These are phyloP conservation scores for Cacoxenus indagator DNA, from an alignment of 2,888 invertebrate species.

Conservation along the genomic window DNA sequence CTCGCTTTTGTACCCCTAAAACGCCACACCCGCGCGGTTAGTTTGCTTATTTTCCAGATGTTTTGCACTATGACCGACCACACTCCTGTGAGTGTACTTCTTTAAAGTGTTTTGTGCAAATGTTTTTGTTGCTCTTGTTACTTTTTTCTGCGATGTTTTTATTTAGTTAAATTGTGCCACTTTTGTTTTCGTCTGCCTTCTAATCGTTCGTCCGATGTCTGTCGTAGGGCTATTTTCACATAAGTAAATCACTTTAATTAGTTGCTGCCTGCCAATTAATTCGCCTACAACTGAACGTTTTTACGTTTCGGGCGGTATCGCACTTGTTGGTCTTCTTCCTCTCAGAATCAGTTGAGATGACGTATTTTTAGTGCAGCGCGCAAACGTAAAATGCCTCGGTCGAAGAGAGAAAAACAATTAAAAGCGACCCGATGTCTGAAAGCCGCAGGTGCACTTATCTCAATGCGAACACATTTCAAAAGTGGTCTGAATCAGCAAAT, in stretches of 20 bases:
- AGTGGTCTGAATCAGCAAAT: too few species aligned
- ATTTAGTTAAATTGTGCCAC: slow-evolving; percentile 53
- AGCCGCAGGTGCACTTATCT: too few species aligned
- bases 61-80: too few species aligned
- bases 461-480: too few species aligned
- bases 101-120: too few species aligned
- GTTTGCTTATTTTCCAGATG: not conserved
- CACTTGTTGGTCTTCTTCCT: slow-evolving; percentile 20
- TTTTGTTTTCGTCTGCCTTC: slow-evolving; percentile 32
- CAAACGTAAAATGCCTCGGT: not conserved
- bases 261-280: too few species aligned
- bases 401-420: not conserved
- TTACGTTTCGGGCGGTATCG: not conserved
- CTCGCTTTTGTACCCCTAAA: slow-evolving; percentile 14
- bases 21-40: not conserved
- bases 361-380: slow-evolving; percentile 9
- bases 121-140: slow-evolving; percentile 5
- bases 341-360: not conserved
- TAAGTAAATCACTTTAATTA: too few species aligned
- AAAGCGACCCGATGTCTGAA: not conserved
- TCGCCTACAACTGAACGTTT: too few species aligned
- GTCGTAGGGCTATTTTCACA: not conserved
- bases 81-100: too few species aligned
- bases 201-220: not conserved
- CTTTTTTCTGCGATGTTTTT: slow-evolving; percentile 47